Evolutionary conservation across 30 jellyfish, hydroid and myxozoan genomes (phyloP).

Genomic region (Chironex yamaguchii): DNA sequence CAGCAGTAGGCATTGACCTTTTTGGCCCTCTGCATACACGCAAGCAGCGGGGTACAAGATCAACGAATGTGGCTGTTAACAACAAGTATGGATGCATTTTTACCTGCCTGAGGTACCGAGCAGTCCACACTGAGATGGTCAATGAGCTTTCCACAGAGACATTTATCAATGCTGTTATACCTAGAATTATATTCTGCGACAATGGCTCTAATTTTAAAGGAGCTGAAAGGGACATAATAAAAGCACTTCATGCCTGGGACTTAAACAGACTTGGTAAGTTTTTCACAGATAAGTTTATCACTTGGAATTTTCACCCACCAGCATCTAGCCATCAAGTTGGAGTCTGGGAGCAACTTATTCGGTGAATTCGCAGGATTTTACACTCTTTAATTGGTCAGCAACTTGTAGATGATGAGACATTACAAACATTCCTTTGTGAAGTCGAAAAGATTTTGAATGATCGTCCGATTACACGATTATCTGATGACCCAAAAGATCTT

Average conservation of each 20-base stretch:
- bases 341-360: constrained; percentile 71
- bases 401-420: constrained; percentile 59
- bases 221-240: constrained; percentile 24
- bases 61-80: too few relatives aligned
- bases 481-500: constrained; percentile 63
- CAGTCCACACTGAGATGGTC: constrained; percentile 2
- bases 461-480: constrained; percentile 59
- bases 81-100: constrained; percentile 17
- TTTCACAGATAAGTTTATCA: constrained; percentile 21
- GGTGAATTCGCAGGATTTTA: constrained; percentile 41
- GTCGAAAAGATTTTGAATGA: constrained; percentile 55
- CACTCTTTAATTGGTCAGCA: constrained; percentile 19
- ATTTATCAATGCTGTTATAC: constrained; percentile 9
- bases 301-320: constrained; percentile 75
- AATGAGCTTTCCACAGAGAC: not conserved
- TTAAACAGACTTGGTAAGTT: constrained; percentile 13
- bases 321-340: constrained; percentile 70
- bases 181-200: too few relatives aligned
- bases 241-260: constrained; percentile 44
- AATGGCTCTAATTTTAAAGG: not conserved
- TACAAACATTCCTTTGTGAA: constrained; percentile 63
- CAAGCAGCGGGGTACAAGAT: not conserved
- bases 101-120: constrained; percentile 23
- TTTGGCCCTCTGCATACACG: constrained; percentile 24
- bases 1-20: constrained; percentile 19